Conservation (phyloP, 2,113 vertebrate genomes). For the Pedetes capensis region DNA sequence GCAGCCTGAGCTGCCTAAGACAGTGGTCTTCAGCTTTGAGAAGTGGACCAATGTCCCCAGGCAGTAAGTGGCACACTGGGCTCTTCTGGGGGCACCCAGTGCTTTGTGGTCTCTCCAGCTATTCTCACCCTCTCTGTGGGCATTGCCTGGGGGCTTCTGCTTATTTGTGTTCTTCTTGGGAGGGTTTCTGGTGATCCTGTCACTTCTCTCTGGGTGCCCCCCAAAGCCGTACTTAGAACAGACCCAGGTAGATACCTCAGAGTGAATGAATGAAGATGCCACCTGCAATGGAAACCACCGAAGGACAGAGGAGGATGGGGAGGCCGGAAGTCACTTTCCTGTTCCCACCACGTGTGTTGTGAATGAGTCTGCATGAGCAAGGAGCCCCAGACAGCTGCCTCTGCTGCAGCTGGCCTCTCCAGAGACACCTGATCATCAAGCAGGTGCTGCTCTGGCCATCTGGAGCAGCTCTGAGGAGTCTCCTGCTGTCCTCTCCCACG, state of each 20-base stretch:
- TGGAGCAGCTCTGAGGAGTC: neutral
- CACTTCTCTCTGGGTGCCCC: neutral
- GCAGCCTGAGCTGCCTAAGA: neutral
- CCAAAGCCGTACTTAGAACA: neutral
- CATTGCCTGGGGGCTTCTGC: neutral
- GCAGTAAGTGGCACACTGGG: neutral
- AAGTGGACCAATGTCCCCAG: neutral
- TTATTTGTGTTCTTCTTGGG: neutral
- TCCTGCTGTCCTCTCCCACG: neutral
- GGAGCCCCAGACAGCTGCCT: neutral
- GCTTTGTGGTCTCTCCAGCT: neutral
- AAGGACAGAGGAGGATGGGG: neutral
- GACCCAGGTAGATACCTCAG: neutral
- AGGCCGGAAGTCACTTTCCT: neutral
- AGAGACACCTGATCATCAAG: neutral
- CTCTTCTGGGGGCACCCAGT: accelerated
- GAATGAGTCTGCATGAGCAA: neutral
- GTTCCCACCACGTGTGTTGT: neutral
- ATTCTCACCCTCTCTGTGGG: neutral
- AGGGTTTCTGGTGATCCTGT: neutral
- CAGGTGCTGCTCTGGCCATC: neutral
- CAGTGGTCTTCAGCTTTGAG: neutral
- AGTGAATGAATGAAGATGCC: neutral
- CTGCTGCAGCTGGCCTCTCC: neutral
- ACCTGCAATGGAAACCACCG: neutral